A percentile compares a stretch with the other conserved stretches of the same genome.
phyloP scores from a whole-genome alignment of 2,113 vertebrate genomes.

The Tragelaphus strepsiceros region DNA sequence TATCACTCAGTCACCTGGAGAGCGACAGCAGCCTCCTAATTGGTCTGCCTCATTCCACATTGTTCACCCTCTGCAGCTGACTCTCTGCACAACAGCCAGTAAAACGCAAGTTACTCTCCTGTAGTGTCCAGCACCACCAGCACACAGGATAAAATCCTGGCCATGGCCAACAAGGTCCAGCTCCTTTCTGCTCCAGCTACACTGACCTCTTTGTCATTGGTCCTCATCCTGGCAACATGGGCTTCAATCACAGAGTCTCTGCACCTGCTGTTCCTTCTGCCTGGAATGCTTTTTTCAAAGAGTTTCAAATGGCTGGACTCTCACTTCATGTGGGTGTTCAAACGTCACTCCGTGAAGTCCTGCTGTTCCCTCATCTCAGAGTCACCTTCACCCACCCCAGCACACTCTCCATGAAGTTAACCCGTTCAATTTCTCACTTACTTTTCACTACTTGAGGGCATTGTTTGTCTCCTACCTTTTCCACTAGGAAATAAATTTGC shows the following conservation, averaged over 20 bases:
- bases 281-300: neutral
- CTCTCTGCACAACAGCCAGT: neutral
- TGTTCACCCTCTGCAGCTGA: neutral
- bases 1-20: neutral
- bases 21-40: neutral
- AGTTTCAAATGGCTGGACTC: neutral
- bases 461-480: neutral
- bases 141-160: neutral
- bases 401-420: neutral
- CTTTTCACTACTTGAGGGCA: neutral
- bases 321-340: neutral
- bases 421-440: neutral
- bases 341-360: neutral
- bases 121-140: neutral
- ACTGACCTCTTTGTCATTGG: fast-evolving
- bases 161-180: neutral
- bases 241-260: neutral
- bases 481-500: neutral
- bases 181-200: too few species aligned
- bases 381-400: too few species aligned
- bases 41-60: neutral
- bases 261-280: neutral
- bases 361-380: neutral
- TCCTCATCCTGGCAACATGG: fast-evolving
- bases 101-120: neutral